Evolutionary conservation across 1,140 invertebrate genomes (phyloP).

Genomic region (Babylonia areolata): DNA sequence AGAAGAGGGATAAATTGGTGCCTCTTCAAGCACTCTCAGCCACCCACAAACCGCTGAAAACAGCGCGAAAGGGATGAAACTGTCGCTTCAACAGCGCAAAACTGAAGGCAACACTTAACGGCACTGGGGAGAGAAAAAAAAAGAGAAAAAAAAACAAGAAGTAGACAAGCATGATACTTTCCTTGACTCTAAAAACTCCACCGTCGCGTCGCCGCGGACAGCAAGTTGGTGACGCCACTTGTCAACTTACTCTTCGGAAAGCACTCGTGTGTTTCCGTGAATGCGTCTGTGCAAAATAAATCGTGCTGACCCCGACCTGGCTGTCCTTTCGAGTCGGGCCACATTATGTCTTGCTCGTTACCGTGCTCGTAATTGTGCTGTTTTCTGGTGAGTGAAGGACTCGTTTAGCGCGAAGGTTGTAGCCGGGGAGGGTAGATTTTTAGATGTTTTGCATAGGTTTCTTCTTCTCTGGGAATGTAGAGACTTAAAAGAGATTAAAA

Average conservation of each 20-base stretch:
- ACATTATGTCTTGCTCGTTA: not conserved
- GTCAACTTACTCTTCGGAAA: not conserved
- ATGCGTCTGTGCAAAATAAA: not conserved
- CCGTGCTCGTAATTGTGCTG: not conserved
- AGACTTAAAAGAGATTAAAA: too few species aligned
- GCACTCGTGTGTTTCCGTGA: not conserved
- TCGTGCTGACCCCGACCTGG: not conserved
- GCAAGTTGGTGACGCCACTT: not conserved
- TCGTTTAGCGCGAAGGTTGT: too few species aligned
- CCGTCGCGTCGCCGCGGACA: not conserved
- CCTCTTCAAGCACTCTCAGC: not conserved
- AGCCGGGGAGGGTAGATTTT: too few species aligned
- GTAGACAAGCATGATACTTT: not conserved
- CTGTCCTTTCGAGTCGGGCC: not conserved
- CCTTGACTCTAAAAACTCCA: not conserved
- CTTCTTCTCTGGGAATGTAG: too few species aligned
- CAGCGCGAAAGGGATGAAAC: constrained; percentile 2
- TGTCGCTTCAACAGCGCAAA: not conserved
- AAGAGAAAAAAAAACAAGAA: not conserved
- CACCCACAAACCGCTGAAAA: not conserved
- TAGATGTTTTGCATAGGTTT: too few species aligned
- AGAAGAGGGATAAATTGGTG: not conserved
- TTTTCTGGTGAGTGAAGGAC: too few species aligned
- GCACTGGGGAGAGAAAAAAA: too few species aligned
- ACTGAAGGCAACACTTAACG: not conserved